Base-by-base conservation (phyloP, 2,113 vertebrate species). In the Lophura nycthemera region DNA sequence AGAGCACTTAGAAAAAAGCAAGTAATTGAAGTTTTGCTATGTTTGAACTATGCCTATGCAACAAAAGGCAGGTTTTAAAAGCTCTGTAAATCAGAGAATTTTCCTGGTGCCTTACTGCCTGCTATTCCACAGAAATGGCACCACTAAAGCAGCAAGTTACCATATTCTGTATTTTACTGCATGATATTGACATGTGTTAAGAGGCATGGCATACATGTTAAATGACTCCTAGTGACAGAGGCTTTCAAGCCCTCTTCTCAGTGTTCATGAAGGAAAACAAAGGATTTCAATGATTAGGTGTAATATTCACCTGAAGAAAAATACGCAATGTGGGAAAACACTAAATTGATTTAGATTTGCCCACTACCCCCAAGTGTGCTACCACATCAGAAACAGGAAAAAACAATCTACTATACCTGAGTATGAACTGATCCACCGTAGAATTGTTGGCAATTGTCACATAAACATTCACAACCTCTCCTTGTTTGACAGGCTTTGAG, bases 401-500 rank as follows among this genome's bases (percentile, higher is more conserved):
- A 14, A 34, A 7, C 47, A 13, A 3, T 9, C 22, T 4, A 40
- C 82, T 86, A 64, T 98, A 99, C 99, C 99, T 99, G 90, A 99
- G 97, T 17, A 98, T 97, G 96, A 99, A 99, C 93, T 98, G 98
- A 81, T 99, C 99, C 97, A 99, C 98, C 0, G 98, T 98, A 63
- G 99, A 98, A 61, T 98, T 98, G 82, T 98, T 98, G 25, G 98
- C 96, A 12, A 98, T 72, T 0, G 98, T 98, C 94, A 99, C 97
- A 10, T 97, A 98, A 29, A 98, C 98, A 0, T 98, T 99, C 76
- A 99, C 97, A 1, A 99, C 98, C 50, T 99, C 99, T 73, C 99
- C 98, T 77, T 98, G 99, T 25, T 98, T 99, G 77, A 98, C 97
- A 0, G 99, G 99, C 79, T 95, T 95, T 12, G 98, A 98, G 2